Evolutionary conservation across 2,888 invertebrate species (phyloP).

Genomic region (Anoplius nigerrimus): DNA sequence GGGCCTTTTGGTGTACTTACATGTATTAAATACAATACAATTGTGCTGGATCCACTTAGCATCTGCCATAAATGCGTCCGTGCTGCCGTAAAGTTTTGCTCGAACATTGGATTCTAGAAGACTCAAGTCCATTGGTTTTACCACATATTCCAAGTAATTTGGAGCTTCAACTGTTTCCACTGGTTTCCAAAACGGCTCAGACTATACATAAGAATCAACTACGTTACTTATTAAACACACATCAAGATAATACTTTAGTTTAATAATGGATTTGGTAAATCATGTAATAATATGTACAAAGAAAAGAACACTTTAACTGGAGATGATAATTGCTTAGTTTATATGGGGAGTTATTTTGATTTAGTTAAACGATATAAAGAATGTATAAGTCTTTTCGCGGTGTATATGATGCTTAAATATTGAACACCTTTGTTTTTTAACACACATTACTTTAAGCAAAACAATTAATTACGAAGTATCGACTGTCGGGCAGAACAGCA

Average conservation of each 20-base stretch:
- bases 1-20: slow-evolving; percentile 80
- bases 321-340: no score
- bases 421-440: no score
- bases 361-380: no score
- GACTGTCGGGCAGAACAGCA: no score
- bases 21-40: slow-evolving; percentile 91
- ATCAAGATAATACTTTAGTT: not conserved
- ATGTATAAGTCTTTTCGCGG: no score
- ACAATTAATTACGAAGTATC: no score
- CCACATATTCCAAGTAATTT: slow-evolving; percentile 87
- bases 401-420: no score
- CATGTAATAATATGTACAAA: not conserved
- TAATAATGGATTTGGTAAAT: not conserved
- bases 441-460: no score
- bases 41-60: slow-evolving; percentile 96
- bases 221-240: not conserved
- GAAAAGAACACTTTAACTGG: no score
- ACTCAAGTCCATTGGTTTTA: slow-evolving; percentile 90
- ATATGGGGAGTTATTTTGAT: no score
- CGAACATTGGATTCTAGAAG: slow-evolving; percentile 86
- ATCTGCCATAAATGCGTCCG: slow-evolving; percentile 92
- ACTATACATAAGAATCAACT: slow-evolving; percentile 75
- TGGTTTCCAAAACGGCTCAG: slow-evolving; percentile 86
- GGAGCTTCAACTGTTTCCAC: slow-evolving; percentile 84
- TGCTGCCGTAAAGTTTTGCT: slow-evolving; percentile 86